Evolutionary conservation across 2,113 vertebrate genomes (phyloP), one percentile per base, ranked within the genome.

Genomic region (Myocastor coypus): DNA sequence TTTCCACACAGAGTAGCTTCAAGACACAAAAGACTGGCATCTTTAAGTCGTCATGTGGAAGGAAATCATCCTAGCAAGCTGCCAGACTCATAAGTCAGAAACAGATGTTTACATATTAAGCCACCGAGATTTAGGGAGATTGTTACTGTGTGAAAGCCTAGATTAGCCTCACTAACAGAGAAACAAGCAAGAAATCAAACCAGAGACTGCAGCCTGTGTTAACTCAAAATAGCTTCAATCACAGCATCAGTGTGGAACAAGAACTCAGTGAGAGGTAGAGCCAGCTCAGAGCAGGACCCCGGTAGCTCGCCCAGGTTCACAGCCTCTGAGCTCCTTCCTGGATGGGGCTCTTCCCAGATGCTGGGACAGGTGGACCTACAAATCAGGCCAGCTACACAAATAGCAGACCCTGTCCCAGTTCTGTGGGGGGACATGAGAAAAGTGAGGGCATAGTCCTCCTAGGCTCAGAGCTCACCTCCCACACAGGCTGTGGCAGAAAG

Each of bases 31-130:
- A 83, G 22, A 91, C n/a, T 75, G 40, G 87, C 84, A 24, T 91
- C 40, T 82, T 93, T 85, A 86, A 92, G 63, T 83, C 50, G n/a
- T n/a, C 71, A 10, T 30, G 88, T 91, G 16, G 95, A 87, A 88
- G 19, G 14, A 4, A 69, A 81, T 55, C 37, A 10, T 91, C 55
- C 83, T 40, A 80, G 14, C n/a, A 3, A 42, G 24, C 19, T 94
- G 6, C n/a, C 73, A 81, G 83, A 86, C 17, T 88, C 40, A 24
- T 57, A 55, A 81, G 9, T 90, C 61, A 96, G 40, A 95, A 68
- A 94, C 24, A 52, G 81, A 42, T 42, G 17, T 87, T 68, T 92
- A 64, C 10, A 24, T 37, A 50, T 69, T 42, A 63, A 71, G 30
- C 55, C 75, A 82, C 59, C 52, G 40, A 92, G 57, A 78, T 59